Percentiles rank a stretch among this genome's conserved stretches.
phyloP scores from a whole-genome alignment of 2,888 invertebrate species.

The Synanthedon formicaeformis region DNA sequence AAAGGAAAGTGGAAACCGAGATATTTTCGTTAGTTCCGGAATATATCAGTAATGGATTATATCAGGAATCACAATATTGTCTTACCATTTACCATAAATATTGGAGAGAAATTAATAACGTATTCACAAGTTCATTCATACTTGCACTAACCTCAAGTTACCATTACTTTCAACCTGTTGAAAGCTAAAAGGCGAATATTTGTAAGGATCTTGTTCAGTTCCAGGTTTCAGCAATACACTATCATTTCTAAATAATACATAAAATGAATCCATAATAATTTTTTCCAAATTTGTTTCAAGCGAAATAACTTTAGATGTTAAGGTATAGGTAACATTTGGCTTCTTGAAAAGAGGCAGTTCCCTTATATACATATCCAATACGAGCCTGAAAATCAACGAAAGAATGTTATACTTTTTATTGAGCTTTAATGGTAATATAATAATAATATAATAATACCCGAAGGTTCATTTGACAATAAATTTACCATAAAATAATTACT shows the following conservation, averaged over 20 bases:
- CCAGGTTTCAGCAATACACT: constrained; percentile 18
- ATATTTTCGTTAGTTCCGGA: no score
- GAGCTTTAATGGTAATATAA: no score
- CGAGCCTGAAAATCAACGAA: constrained; percentile 21
- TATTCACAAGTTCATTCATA: no score
- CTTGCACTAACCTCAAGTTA: constrained; percentile 32
- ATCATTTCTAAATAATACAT: constrained; percentile 30
- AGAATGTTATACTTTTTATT: no score
- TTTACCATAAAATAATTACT: no score
- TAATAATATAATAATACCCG: no score
- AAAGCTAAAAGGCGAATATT: constrained; percentile 37
- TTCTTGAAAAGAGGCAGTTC: constrained; percentile 21
- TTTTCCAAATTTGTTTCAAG: constrained; percentile 26
- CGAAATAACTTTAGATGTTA: constrained; percentile 29
- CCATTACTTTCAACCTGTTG: constrained; percentile 30
- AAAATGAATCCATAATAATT: constrained; percentile 32
- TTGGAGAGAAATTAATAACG: no score
- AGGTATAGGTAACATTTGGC: constrained; percentile 24
- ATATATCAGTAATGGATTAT: no score
- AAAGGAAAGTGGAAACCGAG: no score
- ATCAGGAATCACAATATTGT: no score
- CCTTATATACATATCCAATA: constrained; percentile 22
- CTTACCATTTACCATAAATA: no score
- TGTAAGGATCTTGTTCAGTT: constrained; percentile 12
- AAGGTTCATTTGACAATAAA: no score